These are phyloP conservation scores for Rhipidura dahli DNA, from an alignment of 2,113 vertebrate genomes.

Conservation along the genomic window DNA sequence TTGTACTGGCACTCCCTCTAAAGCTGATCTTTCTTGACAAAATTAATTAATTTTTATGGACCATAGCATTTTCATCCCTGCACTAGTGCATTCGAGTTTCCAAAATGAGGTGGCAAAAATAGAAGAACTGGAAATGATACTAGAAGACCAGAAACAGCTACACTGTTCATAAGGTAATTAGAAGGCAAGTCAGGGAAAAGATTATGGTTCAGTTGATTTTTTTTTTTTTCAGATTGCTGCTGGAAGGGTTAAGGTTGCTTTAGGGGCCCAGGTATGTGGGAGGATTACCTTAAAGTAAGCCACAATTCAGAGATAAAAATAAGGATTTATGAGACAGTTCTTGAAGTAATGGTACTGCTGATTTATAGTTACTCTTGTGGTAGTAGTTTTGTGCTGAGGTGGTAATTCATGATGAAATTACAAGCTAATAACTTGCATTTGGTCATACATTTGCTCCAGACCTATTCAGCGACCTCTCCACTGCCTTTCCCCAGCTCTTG, in stretches of 20 bases:
- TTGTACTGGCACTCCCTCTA: constrained; percentile 34
- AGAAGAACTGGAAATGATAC: not conserved
- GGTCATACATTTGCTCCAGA: not conserved
- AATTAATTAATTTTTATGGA: constrained; percentile 48
- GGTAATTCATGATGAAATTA: not conserved
- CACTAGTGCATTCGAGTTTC: not conserved
- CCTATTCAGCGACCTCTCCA: not conserved
- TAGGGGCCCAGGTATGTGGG: not conserved
- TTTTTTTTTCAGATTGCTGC: not conserved
- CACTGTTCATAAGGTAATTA: not conserved
- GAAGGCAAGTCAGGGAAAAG: not conserved
- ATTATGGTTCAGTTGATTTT: not conserved
- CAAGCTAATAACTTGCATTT: not conserved
- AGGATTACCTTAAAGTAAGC: not conserved
- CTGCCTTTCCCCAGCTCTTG: not conserved
- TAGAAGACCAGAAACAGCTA: not conserved
- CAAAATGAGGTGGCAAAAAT: constrained; percentile 14
- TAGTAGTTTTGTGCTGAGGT: not conserved
- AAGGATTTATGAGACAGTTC: not conserved
- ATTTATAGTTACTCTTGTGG: not conserved
- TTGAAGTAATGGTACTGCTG: not conserved
- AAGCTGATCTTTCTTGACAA: constrained; percentile 31
- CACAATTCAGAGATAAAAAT: not conserved
- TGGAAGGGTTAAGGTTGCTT: not conserved
- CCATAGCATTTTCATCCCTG: not conserved